Conservation (phyloP, 2,888 invertebrate genomes). For the Amphipyra berbera region DNA sequence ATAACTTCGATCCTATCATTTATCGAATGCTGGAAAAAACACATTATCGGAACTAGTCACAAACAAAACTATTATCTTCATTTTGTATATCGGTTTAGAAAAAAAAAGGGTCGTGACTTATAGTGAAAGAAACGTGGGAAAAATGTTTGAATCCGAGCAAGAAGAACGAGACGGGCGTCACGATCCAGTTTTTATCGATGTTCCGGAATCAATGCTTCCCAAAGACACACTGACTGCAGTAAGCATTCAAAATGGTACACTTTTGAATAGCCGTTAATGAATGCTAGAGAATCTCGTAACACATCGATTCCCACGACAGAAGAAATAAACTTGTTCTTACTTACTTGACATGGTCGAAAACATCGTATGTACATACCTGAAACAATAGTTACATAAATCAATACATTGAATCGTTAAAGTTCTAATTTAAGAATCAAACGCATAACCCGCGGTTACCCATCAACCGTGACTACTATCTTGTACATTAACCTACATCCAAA, state of each 20-base stretch:
- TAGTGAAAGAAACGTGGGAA: conserved; percentile 78
- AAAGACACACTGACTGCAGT: conserved; percentile 38
- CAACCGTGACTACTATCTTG: conserved; percentile 70
- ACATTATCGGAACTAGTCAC: conserved; percentile 8
- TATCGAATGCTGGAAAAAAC: conserved; percentile 19
- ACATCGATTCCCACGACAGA: conserved; percentile 47
- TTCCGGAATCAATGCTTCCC: conserved; percentile 61
- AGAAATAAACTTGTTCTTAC: conserved; percentile 23
- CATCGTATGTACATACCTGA: conserved; percentile 68
- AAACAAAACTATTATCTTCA: conserved; percentile 55
- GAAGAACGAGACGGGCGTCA: conserved; percentile 64
- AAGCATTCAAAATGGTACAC: conserved; percentile 38
- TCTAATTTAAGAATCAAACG: conserved; percentile 52
- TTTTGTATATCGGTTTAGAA: conserved; percentile 52
- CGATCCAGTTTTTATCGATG: conserved; percentile 77
- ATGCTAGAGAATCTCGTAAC: conserved; percentile 30
- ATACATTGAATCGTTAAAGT: conserved; percentile 47
- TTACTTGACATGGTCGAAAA: conserved; percentile 48
- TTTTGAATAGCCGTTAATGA: conserved; percentile 33
- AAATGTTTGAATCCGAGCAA: conserved; percentile 70
- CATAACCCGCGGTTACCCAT: conserved; percentile 53
- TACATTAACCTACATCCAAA: conserved; percentile 85
- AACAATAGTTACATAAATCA: conserved; percentile 68
- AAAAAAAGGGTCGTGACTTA: conserved; percentile 72
- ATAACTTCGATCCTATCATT: conserved; percentile 11